Base-by-base conservation (phyloP, 2,888 invertebrate genomes). In the Mayetiola destructor region DNA sequence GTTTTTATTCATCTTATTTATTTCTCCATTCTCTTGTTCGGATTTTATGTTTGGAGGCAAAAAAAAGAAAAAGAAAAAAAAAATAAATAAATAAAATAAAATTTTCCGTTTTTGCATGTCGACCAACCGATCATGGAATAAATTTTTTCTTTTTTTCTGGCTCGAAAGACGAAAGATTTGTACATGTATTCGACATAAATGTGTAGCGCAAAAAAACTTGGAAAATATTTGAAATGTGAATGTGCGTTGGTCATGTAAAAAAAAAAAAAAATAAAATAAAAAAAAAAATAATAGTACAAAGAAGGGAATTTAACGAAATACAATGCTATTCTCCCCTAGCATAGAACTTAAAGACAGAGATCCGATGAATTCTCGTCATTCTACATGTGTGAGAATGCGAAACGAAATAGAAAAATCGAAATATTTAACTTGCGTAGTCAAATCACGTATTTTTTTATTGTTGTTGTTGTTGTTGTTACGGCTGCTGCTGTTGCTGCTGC, bases 221-320 rank as follows among this genome's bases (percentile, higher is more conserved):
- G 27, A 16, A 48, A 48, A 16, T 27, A 27, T 48, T n/a, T 27
- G 48, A 27, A n/a, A 27, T 27, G 48, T 42, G 42, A 23, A 27
- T 48, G 27, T 48, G 23, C 48, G 27, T 27, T 48, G 48, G 48
- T 27, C 48, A 48, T 27, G 27, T 48, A 23, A 48, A n/a, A n/a
- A n/a, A n/a, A n/a, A n/a, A n/a, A n/a, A n/a, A n/a, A n/a, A n/a
- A n/a, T n/a, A n/a, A n/a, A n/a, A n/a, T n/a, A n/a, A n/a, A 48
- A 27, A 48, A 48, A 48, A 48, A 27, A 27, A 23, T 27, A 27
- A 27, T 27, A 23, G 27, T 48, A 27, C 48, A 48, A 48, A 27
- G 48, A 48, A 48, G 48, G 48, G 48, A 27, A 48, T 27, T 12
- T 27, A 48, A 48, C 48, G 27, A 48, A 48, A 48, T 23, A 48